Evolutionary conservation across 2,888 invertebrate species (phyloP).

Genomic region (Scelioninae gen. 1): DNA sequence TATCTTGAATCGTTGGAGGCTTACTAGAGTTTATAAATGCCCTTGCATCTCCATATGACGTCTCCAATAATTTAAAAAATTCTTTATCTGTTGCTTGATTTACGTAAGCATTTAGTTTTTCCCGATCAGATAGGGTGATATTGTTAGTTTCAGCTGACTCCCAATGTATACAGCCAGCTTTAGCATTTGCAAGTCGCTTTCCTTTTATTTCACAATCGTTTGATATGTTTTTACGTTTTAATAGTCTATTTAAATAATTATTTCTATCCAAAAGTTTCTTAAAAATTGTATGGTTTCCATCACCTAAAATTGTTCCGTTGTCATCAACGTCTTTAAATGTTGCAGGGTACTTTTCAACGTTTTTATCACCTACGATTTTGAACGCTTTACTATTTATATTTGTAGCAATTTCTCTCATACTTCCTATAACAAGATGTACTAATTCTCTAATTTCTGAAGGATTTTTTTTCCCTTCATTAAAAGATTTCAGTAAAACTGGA

Average conservation of each 20-base stretch:
- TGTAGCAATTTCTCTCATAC: slow-evolving; percentile 42
- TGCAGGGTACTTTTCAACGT: slow-evolving; percentile 34
- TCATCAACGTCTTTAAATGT: slow-evolving; percentile 55
- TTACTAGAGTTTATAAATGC: slow-evolving; percentile 5
- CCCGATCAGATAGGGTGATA: neutral
- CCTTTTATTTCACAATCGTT: neutral
- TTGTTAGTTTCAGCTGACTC: neutral
- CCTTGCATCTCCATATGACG: slow-evolving; percentile 6
- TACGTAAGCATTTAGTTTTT: slow-evolving; percentile 18
- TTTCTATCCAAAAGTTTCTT: slow-evolving; percentile 43
- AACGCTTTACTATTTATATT: slow-evolving; percentile 44
- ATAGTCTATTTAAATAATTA: slow-evolving; percentile 36
- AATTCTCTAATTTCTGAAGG: too few species aligned
- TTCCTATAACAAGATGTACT: too few species aligned
- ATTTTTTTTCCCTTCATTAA: too few species aligned
- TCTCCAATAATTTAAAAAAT: slow-evolving; percentile 10
- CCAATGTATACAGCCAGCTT: slow-evolving; percentile 32
- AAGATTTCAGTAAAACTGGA: too few species aligned
- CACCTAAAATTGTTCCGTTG: slow-evolving; percentile 50
- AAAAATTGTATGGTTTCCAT: slow-evolving; percentile 39
- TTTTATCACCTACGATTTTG: slow-evolving; percentile 38
- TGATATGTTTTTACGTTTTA: slow-evolving; percentile 36
- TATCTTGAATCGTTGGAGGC: slow-evolving; percentile 8
- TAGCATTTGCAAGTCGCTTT: neutral
- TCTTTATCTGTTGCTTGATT: slow-evolving; percentile 4